These are phyloP conservation scores for Sternarchorhynchus goeldii DNA, from an alignment of 2,797 vertebrate species.

Conservation along the genomic window DNA sequence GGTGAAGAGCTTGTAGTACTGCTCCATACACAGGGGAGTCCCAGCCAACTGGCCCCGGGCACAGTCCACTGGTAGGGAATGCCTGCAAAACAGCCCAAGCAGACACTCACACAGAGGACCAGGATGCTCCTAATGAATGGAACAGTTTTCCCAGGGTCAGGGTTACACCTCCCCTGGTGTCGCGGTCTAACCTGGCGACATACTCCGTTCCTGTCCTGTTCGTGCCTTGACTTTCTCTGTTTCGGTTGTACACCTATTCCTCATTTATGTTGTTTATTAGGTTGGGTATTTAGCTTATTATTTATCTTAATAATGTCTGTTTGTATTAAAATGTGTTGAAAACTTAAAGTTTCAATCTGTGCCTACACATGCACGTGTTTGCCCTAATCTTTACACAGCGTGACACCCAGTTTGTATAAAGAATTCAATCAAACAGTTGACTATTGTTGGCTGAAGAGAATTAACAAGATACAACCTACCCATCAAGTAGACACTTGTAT, in stretches of 20 bases:
- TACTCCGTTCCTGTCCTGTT: no score
- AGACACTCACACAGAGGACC: slow-evolving; percentile 30
- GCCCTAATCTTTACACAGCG: no score
- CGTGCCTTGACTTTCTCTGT: no score
- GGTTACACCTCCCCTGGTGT: no score
- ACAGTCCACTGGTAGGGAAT: slow-evolving; percentile 84
- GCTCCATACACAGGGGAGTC: slow-evolving; percentile 94
- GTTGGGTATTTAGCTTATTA: no score
- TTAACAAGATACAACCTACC: slow-evolving; percentile 74
- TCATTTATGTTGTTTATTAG: no score
- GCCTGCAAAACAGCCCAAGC: slow-evolving; percentile 71
- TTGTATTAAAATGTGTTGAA: no score
- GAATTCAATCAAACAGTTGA: not conserved
- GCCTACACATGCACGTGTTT: no score
- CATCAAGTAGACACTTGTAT: slow-evolving; percentile 92
- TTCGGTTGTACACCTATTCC: no score
- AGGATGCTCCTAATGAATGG: not conserved
- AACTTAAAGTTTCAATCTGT: no score
- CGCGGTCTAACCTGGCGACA: no score
- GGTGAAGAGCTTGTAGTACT: slow-evolving; percentile 92
- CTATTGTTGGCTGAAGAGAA: not conserved
- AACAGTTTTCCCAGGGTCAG: not conserved
- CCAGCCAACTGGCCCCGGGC: slow-evolving; percentile 91
- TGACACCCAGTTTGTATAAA: not conserved
- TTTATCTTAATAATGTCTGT: no score